Percentiles rank a stretch among this genome's conserved stretches.
Conservation (phyloP, 2,888 invertebrate genomes). For the Noctua janthe region DNA sequence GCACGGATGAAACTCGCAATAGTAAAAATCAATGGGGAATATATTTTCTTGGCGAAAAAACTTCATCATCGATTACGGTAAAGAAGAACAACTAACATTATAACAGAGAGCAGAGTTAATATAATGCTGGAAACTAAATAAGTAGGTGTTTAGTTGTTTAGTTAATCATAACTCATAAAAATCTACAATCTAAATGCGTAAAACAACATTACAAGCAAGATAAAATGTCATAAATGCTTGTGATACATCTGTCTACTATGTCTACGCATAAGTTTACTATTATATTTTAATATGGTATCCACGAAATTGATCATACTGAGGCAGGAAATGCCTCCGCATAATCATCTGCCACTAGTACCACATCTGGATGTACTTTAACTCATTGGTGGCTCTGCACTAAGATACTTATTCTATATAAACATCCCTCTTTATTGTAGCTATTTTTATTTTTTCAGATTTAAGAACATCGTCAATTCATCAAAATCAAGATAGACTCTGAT, state of each 20-base stretch:
- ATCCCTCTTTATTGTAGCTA: background rate
- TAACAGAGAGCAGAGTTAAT: background rate
- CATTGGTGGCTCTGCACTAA: no score
- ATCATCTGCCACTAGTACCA: background rate
- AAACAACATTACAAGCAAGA: background rate
- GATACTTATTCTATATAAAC: background rate
- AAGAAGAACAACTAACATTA: background rate
- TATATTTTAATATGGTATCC: no score
- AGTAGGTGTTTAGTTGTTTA: background rate
- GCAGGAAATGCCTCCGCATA: no score
- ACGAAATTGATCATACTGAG: background rate
- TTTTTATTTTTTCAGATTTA: constrained; percentile 13
- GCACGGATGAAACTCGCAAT: background rate
- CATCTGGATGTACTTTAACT: background rate
- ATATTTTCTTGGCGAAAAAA: background rate
- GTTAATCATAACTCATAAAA: background rate
- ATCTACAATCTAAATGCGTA: background rate
- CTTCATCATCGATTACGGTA: background rate
- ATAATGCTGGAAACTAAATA: background rate
- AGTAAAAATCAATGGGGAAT: background rate
- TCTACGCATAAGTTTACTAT: background rate
- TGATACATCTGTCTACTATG: background rate
- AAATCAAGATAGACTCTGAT: background rate
- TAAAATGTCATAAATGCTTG: background rate
- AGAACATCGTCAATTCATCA: background rate